These are phyloP conservation scores for Sympetrum striolatum DNA, from an alignment of 2,888 invertebrate genomes.

Conservation along the genomic window DNA sequence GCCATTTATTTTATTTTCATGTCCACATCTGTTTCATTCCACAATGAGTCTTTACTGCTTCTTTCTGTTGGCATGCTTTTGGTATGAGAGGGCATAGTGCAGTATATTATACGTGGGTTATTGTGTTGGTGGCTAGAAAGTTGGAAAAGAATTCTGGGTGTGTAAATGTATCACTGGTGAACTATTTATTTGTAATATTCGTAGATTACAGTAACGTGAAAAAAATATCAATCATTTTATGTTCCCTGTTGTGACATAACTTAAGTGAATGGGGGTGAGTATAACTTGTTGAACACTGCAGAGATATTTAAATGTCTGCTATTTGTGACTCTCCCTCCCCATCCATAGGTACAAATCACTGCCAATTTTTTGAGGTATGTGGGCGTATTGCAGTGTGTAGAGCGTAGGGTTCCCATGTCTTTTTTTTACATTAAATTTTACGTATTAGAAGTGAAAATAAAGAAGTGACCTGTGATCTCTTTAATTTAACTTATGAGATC, in stretches of 20 bases:
- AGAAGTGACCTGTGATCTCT: constrained; percentile 42
- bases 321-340: background rate
- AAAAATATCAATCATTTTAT: constrained; percentile 8
- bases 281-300: background rate
- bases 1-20: background rate
- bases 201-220: constrained; percentile 20
- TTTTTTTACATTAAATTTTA: constrained; percentile 15
- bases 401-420: constrained; percentile 7
- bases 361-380: constrained; percentile 35
- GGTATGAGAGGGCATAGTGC: constrained; percentile 15
- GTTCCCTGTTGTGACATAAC: constrained; percentile 6
- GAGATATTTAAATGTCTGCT: background rate
- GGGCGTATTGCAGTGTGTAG: constrained; percentile 30
- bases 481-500: constrained; percentile 40
- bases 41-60: background rate
- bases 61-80: constrained; percentile 10
- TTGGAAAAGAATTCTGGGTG: constrained; percentile 40
- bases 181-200: constrained; percentile 39
- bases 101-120: constrained; percentile 23
- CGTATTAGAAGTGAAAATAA: constrained; percentile 27
- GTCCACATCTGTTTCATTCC: constrained; percentile 20
- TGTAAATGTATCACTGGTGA: constrained; percentile 41
- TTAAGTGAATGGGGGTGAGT: constrained; percentile 34
- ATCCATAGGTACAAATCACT: constrained; percentile 33
- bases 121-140: constrained; percentile 30